Base-by-base conservation (phyloP, 1,140 invertebrate species). In the Lepidostoma basale region DNA sequence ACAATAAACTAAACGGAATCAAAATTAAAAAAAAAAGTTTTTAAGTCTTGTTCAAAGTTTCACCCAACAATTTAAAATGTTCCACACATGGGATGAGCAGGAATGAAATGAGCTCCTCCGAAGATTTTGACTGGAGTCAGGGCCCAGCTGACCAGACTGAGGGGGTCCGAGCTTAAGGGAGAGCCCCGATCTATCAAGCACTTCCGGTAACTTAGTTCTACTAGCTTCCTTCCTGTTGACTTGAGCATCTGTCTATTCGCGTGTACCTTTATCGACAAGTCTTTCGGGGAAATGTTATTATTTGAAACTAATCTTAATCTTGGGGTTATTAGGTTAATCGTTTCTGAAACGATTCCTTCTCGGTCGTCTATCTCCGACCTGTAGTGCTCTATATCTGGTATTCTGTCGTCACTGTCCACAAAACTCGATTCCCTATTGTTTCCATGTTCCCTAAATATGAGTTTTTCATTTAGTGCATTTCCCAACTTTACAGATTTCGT, bases 21-120 rank as follows among this genome's bases (percentile, higher is more conserved):
- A 36, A 36, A 6, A 36, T 36, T 36, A 8, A 36, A 36, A 36
- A 36, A 8, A 36, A 8, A 36, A 36, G 6, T 36, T 36, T 8
- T 8, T 36, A 36, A 36, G 6, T 36, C n/a, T 36, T 36, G n/a
- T n/a, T n/a, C n/a, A n/a, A n/a, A n/a, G n/a, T n/a, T n/a, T n/a
- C n/a, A n/a, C n/a, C n/a, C n/a, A n/a, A n/a, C n/a, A n/a, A 25
- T 18, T 72, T 62, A 78, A 71, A 84, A 83, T 26, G 76, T 23
- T 0, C 79, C 79, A 70, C 86, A 87, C 56, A 81, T 74, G 23
- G 77, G 77, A 3, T 76, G 58, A 0, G 80, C 82, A 49, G 76
- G 81, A 73, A 84, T 85, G 12, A 87, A 58, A 26, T 82, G 75
- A 9, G 85, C 85, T n/a, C 86, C 86, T 42, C 85, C 86, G 68